Evolutionary conservation across 2,888 invertebrate genomes (phyloP).

Genomic region (Drosophila hamatofila): DNA sequence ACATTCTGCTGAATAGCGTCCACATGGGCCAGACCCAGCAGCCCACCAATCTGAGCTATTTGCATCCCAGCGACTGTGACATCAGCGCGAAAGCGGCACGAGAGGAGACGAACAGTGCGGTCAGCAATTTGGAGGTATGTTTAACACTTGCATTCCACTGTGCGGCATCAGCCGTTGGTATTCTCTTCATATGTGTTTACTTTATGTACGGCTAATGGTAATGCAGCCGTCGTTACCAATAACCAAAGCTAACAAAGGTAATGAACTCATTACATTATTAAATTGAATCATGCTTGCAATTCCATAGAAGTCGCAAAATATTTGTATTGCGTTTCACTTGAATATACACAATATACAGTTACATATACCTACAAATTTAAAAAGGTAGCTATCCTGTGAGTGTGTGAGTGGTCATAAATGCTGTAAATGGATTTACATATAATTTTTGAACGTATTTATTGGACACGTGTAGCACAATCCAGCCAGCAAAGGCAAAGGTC

Average conservation of each 20-base stretch:
- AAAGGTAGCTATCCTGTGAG: no score
- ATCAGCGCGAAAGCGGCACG: conserved; percentile 84
- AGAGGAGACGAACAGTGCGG: conserved; percentile 85
- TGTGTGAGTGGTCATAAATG: no score
- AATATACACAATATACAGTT: neutral
- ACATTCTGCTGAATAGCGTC: conserved; percentile 93
- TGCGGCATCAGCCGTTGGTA: neutral
- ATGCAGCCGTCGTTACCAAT: neutral
- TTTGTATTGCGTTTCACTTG: neutral
- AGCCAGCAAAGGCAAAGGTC: no score
- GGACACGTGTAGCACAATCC: neutral
- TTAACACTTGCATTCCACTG: neutral
- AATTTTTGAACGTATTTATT: neutral
- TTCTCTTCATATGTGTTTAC: neutral
- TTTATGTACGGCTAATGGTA: no score
- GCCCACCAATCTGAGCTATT: conserved; percentile 88
- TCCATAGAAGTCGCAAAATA: neutral
- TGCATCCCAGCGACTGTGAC: conserved; percentile 88
- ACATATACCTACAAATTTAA: no score
- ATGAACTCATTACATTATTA: neutral
- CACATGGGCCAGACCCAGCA: conserved; percentile 93
- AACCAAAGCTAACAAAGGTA: neutral
- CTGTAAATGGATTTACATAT: neutral
- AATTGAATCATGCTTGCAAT: neutral
- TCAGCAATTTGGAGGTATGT: conserved; percentile 85